Conservation (phyloP, 2,888 invertebrate species). For the Tiliacea aurago region DNA sequence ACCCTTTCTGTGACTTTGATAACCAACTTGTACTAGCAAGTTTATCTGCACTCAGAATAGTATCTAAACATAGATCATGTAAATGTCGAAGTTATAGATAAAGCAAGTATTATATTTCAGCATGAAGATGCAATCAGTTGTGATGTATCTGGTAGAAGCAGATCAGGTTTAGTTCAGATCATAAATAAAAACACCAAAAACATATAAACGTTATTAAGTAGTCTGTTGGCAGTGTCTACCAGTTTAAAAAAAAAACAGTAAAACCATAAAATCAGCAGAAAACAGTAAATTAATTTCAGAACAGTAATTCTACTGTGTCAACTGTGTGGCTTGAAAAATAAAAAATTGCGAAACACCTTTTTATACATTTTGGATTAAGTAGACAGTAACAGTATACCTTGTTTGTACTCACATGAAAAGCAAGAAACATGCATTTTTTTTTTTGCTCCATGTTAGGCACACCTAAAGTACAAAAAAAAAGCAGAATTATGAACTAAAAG, state of each 20-base stretch:
- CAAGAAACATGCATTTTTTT: too few species aligned
- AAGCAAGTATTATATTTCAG: neutral
- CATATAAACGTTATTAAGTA: too few species aligned
- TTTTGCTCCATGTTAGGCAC: too few species aligned
- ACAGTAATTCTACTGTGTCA: neutral
- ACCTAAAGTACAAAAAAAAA: too few species aligned
- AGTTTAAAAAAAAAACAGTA: too few species aligned
- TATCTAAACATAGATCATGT: conserved; percentile 17
- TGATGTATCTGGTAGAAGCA: neutral
- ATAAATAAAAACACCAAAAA: too few species aligned
- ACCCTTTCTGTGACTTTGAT: conserved; percentile 29
- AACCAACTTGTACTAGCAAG: conserved; percentile 21
- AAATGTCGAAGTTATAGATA: neutral
- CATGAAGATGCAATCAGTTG: neutral
- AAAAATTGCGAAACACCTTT: too few species aligned
- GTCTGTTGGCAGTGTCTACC: neutral
- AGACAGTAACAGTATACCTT: too few species aligned
- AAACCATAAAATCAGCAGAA: neutral
- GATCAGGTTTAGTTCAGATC: neutral
- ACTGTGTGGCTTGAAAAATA: too few species aligned
- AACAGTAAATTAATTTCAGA: neutral
- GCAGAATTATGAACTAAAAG: too few species aligned
- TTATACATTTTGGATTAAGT: too few species aligned
- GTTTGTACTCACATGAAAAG: too few species aligned
- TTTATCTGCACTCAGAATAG: conserved; percentile 21